A percentile compares a stretch with the other conserved stretches of the same genome.
Evolutionary conservation across 2,888 invertebrate genomes (phyloP).

Genomic region (Zonitis immaculata): DNA sequence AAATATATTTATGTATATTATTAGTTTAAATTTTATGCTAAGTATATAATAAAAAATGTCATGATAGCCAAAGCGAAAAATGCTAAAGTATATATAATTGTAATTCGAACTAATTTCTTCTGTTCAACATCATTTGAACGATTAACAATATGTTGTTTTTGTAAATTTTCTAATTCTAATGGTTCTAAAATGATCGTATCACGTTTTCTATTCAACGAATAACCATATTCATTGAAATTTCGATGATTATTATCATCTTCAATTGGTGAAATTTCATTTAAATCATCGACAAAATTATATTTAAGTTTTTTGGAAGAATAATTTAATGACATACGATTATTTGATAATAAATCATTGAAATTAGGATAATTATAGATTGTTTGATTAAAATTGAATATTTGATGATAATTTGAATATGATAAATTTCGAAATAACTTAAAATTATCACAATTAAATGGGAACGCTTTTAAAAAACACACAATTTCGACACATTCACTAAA

Average conservation of each 20-base stretch:
- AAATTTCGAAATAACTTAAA: slow-evolving; percentile 7
- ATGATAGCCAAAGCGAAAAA: slow-evolving; percentile 53
- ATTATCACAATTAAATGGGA: slow-evolving; percentile 6
- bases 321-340: slow-evolving; percentile 10
- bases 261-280: slow-evolving; percentile 43
- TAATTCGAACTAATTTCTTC: slow-evolving; percentile 51
- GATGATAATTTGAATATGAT: slow-evolving; percentile 8
- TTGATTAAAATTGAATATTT: slow-evolving; percentile 8
- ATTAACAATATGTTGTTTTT: slow-evolving; percentile 36
- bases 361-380: slow-evolving; percentile 2
- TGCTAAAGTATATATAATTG: slow-evolving; percentile 55
- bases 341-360: slow-evolving; percentile 12
- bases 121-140: slow-evolving; percentile 45
- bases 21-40: slow-evolving; percentile 40
- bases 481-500: slow-evolving; percentile 6
- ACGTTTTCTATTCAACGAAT: slow-evolving; percentile 4
- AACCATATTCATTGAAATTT: slow-evolving; percentile 10
- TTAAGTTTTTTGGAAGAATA: slow-evolving; percentile 6
- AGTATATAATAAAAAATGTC: slow-evolving; percentile 55
- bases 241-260: slow-evolving; percentile 27
- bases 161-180: slow-evolving; percentile 51
- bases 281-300: slow-evolving; percentile 29
- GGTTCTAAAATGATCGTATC: slow-evolving; percentile 50
- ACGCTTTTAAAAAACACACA: slow-evolving; percentile 11
- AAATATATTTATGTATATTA: background rate